Evolutionary conservation across 1,140 invertebrate species (phyloP), one percentile per base, ranked within the genome.

Genomic region (Papilio polyxenes): DNA sequence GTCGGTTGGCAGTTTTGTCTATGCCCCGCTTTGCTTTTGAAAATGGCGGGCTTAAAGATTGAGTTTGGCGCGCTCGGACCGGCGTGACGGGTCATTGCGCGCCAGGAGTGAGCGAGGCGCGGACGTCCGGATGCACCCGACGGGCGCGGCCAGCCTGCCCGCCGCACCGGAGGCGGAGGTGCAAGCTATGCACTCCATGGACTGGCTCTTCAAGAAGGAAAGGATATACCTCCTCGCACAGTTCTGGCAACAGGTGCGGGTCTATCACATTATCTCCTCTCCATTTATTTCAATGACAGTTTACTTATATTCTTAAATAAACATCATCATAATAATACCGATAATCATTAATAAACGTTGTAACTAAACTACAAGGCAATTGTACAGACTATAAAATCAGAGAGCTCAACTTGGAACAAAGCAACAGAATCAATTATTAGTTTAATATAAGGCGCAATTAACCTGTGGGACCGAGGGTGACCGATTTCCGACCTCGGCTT

Each of bases 121-220:
- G 90, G 92, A 88, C 87, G 94, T 95, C 95, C 96, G 96, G 94
- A 96, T 96, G 96, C 96, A 96, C 96, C 96, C 96, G 90, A 96
- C 96, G 95, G 96, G 96, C 94, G 96, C 96, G 91, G 95, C 96
- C 94, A 97, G 96, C 95, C 97, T 97, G 96, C 97, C 97, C 95
- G 95, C 95, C 93, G 96, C 96, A 94, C 96, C 96, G 89, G 95
- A 96, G 94, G 95, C 95, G 92, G 96, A 97, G 94, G 96, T 97
- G 91, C 96, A 97, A 95, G 96, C 97, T 95, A 97, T 98, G 96
- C 97, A 98, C 95, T 97, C 97, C 93, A 98, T 98, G 97, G 98
- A 98, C 96, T 98, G 97, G 97, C 96, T 98, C 94, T 98, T 98
- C 96, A 98, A 98, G 96, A 98, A 98, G 95, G 97, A 98, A 95